Base-by-base conservation (phyloP, 1,140 invertebrate genomes). In the Lucilia sericata region DNA sequence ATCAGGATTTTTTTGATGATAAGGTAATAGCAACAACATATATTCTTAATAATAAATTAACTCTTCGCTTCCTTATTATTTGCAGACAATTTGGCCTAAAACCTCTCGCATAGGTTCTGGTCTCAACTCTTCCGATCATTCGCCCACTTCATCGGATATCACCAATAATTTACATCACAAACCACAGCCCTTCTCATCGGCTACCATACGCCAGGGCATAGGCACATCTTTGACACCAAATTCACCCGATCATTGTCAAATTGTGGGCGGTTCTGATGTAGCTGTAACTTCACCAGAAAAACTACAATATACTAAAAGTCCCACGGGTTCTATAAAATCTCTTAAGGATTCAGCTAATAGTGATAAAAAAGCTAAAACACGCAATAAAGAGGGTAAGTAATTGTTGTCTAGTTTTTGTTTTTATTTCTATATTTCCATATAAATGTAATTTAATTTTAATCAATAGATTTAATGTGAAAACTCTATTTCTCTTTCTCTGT, bases 1-100 rank as follows among this genome's bases (percentile, higher is more conserved):
- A 97, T 89, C 96, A 96, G 91, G 96, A 96, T 84, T 97, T 97
- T 91, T 97, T 96, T 88, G 96, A 96, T 88, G 96, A 97, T 83
- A 97, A 97, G 93, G 89, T 91, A 51, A 60, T 65, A 55, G 5
- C 13, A 12, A 42, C 42, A 42, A 42, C 42, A 42, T 42, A 2
- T 42, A 3, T 30, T 30, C 25, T 42, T 0, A 42, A 42, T 42
- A 42, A 8, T 7, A 42, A 8, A 42, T 42, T 42, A 42, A 42
- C 5, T 42, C 42, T 42, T 8, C 0, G 5, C 42, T 42, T 10
- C 5, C 42, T 84, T 30, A 65, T 25, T 30, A 30, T 42, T 70
- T 74, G 9, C 30, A 84, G 82, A 81, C 82, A 84, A 83, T 84
- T 76, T 86, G 85, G 84, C 78, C 82, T 8, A 85, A 86, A 82